These are phyloP conservation scores for Cotesia vestalis DNA, from an alignment of 1,140 invertebrate species.

Conservation along the genomic window DNA sequence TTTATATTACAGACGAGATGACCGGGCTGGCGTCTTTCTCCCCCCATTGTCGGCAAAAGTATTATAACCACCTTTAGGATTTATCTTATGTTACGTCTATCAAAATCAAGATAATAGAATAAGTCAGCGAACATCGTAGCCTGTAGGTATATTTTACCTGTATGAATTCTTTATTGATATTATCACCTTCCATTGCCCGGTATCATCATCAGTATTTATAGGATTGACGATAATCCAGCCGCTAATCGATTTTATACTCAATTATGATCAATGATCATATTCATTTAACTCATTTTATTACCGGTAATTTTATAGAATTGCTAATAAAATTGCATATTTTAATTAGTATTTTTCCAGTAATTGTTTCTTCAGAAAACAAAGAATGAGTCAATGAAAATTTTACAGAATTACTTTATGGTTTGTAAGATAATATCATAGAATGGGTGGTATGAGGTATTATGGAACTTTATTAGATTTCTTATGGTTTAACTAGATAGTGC, in stretches of 20 bases:
- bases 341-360: too few species aligned
- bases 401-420: too few species aligned
- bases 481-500: too few species aligned
- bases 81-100: conserved; percentile 20
- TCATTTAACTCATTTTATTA: neutral
- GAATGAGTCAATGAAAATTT: too few species aligned
- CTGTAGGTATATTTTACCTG: conserved; percentile 14
- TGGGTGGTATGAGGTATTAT: too few species aligned
- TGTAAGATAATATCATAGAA: too few species aligned
- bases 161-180: conserved; percentile 11
- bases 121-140: conserved; percentile 16
- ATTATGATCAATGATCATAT: neutral
- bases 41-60: conserved; percentile 14
- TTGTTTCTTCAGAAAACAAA: too few species aligned
- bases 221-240: conserved; percentile 7
- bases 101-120: conserved; percentile 17
- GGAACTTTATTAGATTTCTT: too few species aligned
- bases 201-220: conserved; percentile 27
- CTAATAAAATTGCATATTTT: too few species aligned
- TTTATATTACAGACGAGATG: conserved; percentile 23
- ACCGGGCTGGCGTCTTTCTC: conserved; percentile 10
- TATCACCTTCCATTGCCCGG: neutral
- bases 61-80: conserved; percentile 3
- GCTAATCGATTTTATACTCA: neutral
- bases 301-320: too few species aligned